phyloP scores from a whole-genome alignment of 2,888 invertebrate species.

The Aporophyla nigra region DNA sequence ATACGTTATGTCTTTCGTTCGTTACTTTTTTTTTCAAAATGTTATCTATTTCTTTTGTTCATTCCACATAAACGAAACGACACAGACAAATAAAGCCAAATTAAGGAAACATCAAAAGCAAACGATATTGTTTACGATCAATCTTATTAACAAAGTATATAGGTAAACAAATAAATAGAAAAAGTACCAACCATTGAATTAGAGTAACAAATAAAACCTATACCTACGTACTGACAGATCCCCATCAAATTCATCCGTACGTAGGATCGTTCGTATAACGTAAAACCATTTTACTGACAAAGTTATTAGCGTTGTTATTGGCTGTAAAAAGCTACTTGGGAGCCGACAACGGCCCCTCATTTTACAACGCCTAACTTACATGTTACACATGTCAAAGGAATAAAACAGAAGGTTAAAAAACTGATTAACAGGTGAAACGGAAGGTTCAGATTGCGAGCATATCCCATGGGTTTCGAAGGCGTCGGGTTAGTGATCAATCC shows the following conservation, averaged over 20 bases:
- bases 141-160: not conserved
- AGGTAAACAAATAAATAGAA: slow-evolving; percentile 5
- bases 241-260: slow-evolving; percentile 37
- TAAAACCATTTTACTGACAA: slow-evolving; percentile 76
- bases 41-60: not conserved
- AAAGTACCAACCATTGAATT: slow-evolving; percentile 8
- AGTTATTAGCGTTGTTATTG: slow-evolving; percentile 79
- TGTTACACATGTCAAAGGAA: slow-evolving; percentile 15
- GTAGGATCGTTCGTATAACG: slow-evolving; percentile 61
- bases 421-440: too few species aligned
- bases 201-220: slow-evolving; percentile 28
- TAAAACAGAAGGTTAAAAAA: slow-evolving; percentile 15
- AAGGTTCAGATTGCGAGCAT: too few species aligned
- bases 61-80: not conserved
- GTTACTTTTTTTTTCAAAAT: not conserved
- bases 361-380: slow-evolving; percentile 69
- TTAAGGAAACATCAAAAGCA: slow-evolving; percentile 8
- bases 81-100: not conserved
- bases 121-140: slow-evolving; percentile 1
- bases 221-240: slow-evolving; percentile 7
- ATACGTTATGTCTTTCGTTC: too few species aligned
- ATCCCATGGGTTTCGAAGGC: too few species aligned
- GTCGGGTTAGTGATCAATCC: too few species aligned
- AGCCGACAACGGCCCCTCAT: slow-evolving; percentile 71
- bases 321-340: slow-evolving; percentile 77